A percentile compares a stretch with the other conserved stretches of the same genome.
phyloP scores from a whole-genome alignment of 2,888 invertebrate species.

The Lithosia quadra region DNA sequence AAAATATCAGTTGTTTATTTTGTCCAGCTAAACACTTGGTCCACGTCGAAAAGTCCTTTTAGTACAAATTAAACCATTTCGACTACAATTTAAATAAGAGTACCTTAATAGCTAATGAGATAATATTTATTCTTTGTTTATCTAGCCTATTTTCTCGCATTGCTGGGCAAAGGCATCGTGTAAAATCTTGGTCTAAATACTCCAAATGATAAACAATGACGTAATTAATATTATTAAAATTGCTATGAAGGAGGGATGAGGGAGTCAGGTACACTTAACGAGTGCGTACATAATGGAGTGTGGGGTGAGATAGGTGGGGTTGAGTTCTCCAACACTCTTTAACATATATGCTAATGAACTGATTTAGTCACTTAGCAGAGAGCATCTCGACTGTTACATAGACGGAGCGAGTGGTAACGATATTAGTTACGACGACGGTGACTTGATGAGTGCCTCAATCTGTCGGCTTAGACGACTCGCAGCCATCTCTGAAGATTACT shows the following conservation, averaged over 20 bases:
- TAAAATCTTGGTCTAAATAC: no score
- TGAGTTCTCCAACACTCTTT: not conserved
- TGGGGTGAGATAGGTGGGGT: not conserved
- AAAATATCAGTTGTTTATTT: no score
- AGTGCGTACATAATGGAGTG: not conserved
- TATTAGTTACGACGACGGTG: not conserved
- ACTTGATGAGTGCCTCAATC: not conserved
- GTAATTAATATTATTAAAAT: not conserved
- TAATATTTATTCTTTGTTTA: no score
- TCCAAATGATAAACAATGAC: not conserved
- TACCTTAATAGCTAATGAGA: no score
- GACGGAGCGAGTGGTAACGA: not conserved
- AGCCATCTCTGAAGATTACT: not conserved
- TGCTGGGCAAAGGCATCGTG: no score
- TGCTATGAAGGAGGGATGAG: not conserved
- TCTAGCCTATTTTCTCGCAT: no score
- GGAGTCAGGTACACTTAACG: not conserved
- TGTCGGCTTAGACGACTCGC: not conserved
- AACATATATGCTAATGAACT: conserved; percentile 1
- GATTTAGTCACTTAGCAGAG: not conserved
- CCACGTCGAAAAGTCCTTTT: no score
- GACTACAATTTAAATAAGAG: no score
- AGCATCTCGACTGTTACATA: not conserved
- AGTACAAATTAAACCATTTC: no score
- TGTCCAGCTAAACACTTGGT: no score